These are phyloP conservation scores for Selene dorsalis DNA, from an alignment of 2,797 vertebrate species.

Conservation along the genomic window DNA sequence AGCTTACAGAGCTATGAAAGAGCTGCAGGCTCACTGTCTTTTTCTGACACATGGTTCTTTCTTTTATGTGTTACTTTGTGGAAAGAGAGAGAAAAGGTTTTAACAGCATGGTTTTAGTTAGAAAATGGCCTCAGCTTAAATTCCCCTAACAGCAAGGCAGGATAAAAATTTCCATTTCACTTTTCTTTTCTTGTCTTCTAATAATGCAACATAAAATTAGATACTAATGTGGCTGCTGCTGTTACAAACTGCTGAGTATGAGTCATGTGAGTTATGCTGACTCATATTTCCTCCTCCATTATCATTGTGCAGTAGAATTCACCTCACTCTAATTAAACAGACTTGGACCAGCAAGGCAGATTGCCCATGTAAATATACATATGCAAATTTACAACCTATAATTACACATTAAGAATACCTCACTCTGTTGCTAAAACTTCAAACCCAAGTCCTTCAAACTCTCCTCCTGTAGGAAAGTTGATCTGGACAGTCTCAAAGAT, in stretches of 20 bases:
- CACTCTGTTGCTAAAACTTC: background rate
- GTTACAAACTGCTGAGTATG: background rate
- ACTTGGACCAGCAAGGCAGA: background rate
- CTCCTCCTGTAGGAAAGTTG: conserved; percentile 9
- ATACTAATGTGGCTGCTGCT: background rate
- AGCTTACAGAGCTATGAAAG: background rate
- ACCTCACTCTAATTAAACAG: background rate
- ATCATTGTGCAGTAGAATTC: background rate
- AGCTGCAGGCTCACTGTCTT: background rate
- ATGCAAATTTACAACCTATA: background rate
- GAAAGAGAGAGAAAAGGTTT: background rate
- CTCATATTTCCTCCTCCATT: too few species aligned
- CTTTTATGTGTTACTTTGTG: background rate
- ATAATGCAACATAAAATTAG: background rate
- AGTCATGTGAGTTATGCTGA: too few species aligned
- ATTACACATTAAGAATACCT: background rate
- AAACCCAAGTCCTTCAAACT: background rate
- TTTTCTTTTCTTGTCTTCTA: background rate
- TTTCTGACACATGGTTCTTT: background rate
- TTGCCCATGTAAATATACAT: background rate
- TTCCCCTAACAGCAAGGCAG: background rate
- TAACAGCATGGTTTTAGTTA: background rate
- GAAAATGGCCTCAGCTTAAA: background rate
- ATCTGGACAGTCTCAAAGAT: conserved; percentile 48
- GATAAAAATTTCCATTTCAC: background rate